Evolutionary conservation across 2,113 vertebrate genomes (phyloP), one percentile per base, ranked within the genome.

Genomic region (Vidua chalybeata): DNA sequence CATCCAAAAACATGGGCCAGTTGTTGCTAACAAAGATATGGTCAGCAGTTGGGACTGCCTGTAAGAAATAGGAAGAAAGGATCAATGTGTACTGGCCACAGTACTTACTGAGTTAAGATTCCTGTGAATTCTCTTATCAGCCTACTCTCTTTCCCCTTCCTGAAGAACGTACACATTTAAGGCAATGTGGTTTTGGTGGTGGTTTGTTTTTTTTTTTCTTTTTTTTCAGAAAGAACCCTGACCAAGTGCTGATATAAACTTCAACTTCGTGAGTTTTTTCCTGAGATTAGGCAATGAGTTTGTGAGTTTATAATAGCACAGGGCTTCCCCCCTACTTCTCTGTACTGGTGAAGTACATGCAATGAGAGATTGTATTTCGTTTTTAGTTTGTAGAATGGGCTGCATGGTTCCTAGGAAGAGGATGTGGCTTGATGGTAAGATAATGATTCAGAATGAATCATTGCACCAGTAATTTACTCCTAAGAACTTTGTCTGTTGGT

Each of bases 301-400:
- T 51, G 2, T 35, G 49, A 0, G 3, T 52, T 75, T 24, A 5
- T 37, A n/a, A 37, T 10, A 59, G 35, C 49, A 64, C 35, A 43
- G 73, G 31, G 15, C 9, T 90, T 86, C 39, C 21, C 7, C 30
- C 37, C 6, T 30, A 2, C n/a, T 39, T 24, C 71, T 67, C 37
- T 49, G 11, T 23, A 33, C 61, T 58, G 15, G 35, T 69, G 16
- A 28, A 56, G 33, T 45, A 30, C 18, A 3, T 4, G 15, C 41
- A 56, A 1, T n/a, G 27, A 74, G n/a, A 28, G 10, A 54, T 59
- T 12, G 5, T 2, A 0, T 16, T 31, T 71, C 0, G 0, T 0
- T 63, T 92, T 48, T 11, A 66, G 12, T 78, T 56, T 33, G 35
- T 74, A 69, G 52, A 90, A 86, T 10, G 13, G 30, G 28, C 22